Percentiles rank a stretch among this genome's conserved stretches.
phyloP scores from a whole-genome alignment of 2,113 vertebrate species.

The Bujurquina vittata region DNA sequence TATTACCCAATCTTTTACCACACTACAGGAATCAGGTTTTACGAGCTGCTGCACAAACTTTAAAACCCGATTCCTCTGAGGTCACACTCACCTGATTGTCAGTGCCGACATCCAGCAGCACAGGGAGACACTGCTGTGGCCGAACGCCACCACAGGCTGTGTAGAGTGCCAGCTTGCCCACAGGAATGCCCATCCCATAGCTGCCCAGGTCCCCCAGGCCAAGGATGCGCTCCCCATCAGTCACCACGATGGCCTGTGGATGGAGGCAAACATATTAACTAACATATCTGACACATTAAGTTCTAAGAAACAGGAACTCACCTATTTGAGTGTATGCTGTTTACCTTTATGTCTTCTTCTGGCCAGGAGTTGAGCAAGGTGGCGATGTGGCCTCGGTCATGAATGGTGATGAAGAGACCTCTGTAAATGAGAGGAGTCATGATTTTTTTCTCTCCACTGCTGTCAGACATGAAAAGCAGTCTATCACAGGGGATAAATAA shows the following conservation, averaged over 20 bases:
- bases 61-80: neutral
- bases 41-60: neutral
- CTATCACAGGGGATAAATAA: neutral
- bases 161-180: constrained; percentile 97
- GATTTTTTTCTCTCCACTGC: neutral
- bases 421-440: constrained; percentile 66
- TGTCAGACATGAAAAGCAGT: neutral
- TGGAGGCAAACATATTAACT: neutral
- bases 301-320: neutral
- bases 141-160: constrained; percentile 93
- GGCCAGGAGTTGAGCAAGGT: constrained; percentile 98
- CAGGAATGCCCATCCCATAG: constrained; percentile 97
- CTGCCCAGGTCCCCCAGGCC: constrained; percentile 94
- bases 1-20: neutral
- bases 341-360: constrained; percentile 93
- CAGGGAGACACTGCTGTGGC: constrained; percentile 94
- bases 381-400: constrained; percentile 94
- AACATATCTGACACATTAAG: neutral
- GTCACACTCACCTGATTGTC: constrained; percentile 88
- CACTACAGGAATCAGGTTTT: neutral
- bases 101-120: constrained; percentile 96
- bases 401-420: constrained; percentile 97
- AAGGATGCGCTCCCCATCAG: constrained; percentile 95
- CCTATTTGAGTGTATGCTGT: neutral
- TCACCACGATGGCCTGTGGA: constrained; percentile 94